A percentile compares a stretch with the other conserved stretches of the same genome.
phyloP scores from a whole-genome alignment of 2,888 invertebrate species.

The Idaea straminata region DNA sequence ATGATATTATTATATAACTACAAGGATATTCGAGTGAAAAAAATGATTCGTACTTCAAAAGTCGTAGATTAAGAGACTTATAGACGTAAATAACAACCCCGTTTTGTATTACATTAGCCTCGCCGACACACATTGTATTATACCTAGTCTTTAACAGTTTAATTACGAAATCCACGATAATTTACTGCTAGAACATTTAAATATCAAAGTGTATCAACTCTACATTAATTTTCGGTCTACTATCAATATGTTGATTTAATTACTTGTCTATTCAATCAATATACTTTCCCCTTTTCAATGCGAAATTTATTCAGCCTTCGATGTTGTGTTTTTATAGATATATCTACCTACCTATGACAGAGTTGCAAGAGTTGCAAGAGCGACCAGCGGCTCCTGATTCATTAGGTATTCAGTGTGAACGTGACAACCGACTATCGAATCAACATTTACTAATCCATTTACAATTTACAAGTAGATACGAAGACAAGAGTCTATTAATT shows the following conservation, averaged over 20 bases:
- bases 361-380: background rate
- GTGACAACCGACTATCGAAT: background rate
- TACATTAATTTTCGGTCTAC: background rate
- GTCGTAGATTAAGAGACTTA: no score
- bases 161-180: background rate
- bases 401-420: no score
- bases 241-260: background rate
- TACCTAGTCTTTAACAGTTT: background rate
- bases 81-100: no score
- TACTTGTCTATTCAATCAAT: background rate
- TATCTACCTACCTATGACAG: background rate
- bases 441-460: constrained; percentile 14
- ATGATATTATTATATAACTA: no score
- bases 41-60: no score
- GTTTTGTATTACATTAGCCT: no score
- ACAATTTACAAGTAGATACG: constrained; percentile 5
- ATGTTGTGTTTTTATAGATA: background rate
- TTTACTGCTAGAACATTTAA: background rate
- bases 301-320: background rate
- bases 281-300: background rate
- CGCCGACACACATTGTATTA: background rate
- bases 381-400: background rate
- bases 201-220: background rate
- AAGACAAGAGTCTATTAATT: constrained; percentile 28
- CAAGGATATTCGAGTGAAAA: no score